Evolutionary conservation across 2,888 invertebrate genomes (phyloP).

Genomic region (Tetragonula carbonaria): DNA sequence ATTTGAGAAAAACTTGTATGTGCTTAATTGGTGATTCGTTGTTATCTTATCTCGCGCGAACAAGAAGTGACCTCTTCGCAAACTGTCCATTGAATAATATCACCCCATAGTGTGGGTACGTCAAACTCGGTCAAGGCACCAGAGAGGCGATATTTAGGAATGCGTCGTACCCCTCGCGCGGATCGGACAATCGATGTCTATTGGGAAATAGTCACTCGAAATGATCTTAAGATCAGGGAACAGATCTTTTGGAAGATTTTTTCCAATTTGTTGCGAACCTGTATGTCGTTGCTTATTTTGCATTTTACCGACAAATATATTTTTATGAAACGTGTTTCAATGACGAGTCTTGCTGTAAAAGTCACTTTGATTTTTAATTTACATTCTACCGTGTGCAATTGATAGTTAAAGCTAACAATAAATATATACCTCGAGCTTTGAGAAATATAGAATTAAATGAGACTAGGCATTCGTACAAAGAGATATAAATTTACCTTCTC

Average conservation of each 20-base stretch:
- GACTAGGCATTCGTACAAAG: too few species aligned
- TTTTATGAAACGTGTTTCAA: not conserved
- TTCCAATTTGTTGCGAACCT: not conserved
- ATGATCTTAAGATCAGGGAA: not conserved
- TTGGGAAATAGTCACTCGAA: not conserved
- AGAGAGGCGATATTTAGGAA: not conserved
- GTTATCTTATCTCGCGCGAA: conserved; percentile 30
- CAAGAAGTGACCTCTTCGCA: conserved; percentile 23
- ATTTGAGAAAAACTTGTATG: not conserved
- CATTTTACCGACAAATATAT: not conserved
- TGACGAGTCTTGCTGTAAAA: not conserved
- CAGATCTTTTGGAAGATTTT: not conserved
- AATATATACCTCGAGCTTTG: not conserved
- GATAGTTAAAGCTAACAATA: not conserved
- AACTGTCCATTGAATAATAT: conserved; percentile 38
- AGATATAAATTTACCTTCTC: not conserved
- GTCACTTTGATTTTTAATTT: not conserved
- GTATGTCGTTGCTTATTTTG: not conserved
- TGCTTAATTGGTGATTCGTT: not conserved
- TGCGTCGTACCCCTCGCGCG: not conserved
- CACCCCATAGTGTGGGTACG: not conserved
- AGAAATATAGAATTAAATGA: not conserved
- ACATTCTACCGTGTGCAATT: not conserved
- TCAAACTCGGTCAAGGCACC: conserved; percentile 43
- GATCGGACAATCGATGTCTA: not conserved